These are phyloP conservation scores for Ceratina australensis DNA, from an alignment of 1,140 invertebrate species.

Conservation along the genomic window DNA sequence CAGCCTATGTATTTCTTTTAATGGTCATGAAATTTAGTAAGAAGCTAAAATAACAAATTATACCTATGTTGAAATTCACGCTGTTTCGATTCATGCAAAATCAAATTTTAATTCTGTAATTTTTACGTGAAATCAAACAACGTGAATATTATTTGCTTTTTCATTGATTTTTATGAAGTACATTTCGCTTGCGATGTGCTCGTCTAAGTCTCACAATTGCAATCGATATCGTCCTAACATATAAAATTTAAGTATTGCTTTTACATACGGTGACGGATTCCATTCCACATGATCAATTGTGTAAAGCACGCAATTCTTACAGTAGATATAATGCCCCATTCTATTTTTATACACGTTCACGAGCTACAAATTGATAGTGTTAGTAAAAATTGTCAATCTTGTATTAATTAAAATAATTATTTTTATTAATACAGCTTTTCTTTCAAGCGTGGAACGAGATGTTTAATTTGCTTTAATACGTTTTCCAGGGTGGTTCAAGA, in stretches of 20 bases:
- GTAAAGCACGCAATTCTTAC: too few species aligned
- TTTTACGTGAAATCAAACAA: conserved; percentile 19
- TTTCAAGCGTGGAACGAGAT: not conserved
- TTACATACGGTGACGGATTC: conserved; percentile 23
- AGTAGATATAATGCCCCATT: too few species aligned
- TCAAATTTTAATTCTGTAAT: not conserved
- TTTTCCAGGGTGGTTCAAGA: conserved; percentile 76
- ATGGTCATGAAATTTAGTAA: conserved; percentile 27
- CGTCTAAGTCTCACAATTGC: conserved; percentile 8
- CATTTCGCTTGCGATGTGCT: conserved; percentile 34
- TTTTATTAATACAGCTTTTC: conserved; percentile 36
- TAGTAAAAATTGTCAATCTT: conserved; percentile 9
- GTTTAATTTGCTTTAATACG: conserved; percentile 45
- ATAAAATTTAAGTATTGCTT: conserved; percentile 18
- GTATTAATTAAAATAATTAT: conserved; percentile 32
- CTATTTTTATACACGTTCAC: too few species aligned
- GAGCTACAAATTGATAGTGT: too few species aligned
- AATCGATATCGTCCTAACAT: conserved; percentile 18
- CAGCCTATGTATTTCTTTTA: conserved; percentile 28
- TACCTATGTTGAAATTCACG: not conserved
- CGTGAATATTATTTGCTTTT: conserved; percentile 30
- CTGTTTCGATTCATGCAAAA: not conserved
- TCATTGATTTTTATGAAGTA: conserved; percentile 17
- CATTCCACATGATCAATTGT: conserved; percentile 1
- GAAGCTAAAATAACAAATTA: conserved; percentile 26